Base-by-base conservation (phyloP, 2,113 vertebrate genomes). In the Willisornis vidua region DNA sequence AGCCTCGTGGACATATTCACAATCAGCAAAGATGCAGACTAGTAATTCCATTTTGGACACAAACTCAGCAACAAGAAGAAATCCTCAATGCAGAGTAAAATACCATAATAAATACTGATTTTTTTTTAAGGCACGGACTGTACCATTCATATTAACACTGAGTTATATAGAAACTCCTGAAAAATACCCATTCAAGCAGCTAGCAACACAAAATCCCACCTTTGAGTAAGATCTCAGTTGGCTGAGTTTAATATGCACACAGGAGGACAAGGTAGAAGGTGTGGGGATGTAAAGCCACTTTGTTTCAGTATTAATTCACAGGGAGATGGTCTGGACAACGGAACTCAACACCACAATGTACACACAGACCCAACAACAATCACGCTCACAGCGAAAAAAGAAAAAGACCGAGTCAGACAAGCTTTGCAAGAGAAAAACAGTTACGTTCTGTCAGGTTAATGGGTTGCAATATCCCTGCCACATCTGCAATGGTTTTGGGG, bases 391-490 rank as follows among this genome's bases (percentile, higher is more conserved):
- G 85, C 26, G 68, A 83, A 90, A 55, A 83, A 66, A 70, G 16
- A 55, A 55, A 89, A 74, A 77, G 43, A 88, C 54, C 0, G 3
- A 95, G 67, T 67, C 79, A 93, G 86, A 93, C 86, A 94, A 95
- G 91, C 46, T 70, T 67, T 81, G 80, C 65, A 65, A 94, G 73
- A 94, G 95, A 96, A 92, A 96, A 95, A 93, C 94, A 92, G 93
- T 74, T 95, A 90, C 54, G 37, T 97, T 94, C 76, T 67, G 70
- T 90, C 92, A 93, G 94, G 96, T 97, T 97, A 97, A 96, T 97
- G 93, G 96, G 93, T 94, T 96, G 89, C 96, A 95, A 91, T 96
- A 92, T 93, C 76, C 93, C 94, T 94, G 94, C 91, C 95, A 97
- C 94, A 96, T 94, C 94, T 97, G 93, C 86, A 94, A 89, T 85